Evolutionary conservation across 2,888 invertebrate genomes (phyloP).

Genomic region (Brenthis daphne): DNA sequence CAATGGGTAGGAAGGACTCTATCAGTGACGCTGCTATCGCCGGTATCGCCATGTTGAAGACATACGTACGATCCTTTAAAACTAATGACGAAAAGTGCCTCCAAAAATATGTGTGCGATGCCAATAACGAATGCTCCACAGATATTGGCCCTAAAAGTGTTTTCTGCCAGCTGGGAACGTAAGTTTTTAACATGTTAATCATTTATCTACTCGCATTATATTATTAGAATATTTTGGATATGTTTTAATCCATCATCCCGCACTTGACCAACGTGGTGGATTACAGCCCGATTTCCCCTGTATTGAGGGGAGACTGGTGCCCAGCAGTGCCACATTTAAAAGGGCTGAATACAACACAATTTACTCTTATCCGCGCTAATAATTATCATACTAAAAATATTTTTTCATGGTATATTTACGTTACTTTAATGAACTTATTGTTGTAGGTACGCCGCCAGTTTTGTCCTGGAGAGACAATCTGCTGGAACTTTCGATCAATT

Average conservation of each 20-base stretch:
- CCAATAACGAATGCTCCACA: slow-evolving; percentile 92
- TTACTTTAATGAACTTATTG: slow-evolving; percentile 27
- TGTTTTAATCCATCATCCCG: background rate
- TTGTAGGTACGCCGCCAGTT: slow-evolving; percentile 92
- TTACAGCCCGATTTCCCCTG: too few species aligned
- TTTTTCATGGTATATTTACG: background rate
- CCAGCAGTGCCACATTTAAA: too few species aligned
- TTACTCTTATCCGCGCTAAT: background rate
- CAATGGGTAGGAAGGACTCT: slow-evolving; percentile 93
- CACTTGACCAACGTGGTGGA: too few species aligned
- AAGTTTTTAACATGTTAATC: slow-evolving; percentile 69
- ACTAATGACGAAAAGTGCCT: slow-evolving; percentile 91
- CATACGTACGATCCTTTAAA: slow-evolving; percentile 91
- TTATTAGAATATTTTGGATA: too few species aligned
- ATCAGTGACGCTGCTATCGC: slow-evolving; percentile 94
- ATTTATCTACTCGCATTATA: background rate
- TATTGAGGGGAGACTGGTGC: too few species aligned
- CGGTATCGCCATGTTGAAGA: slow-evolving; percentile 93
- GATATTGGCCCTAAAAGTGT: slow-evolving; percentile 92
- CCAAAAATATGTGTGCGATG: slow-evolving; percentile 94
- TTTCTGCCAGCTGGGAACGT: slow-evolving; percentile 97
- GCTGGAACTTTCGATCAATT: slow-evolving; percentile 89
- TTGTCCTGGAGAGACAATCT: slow-evolving; percentile 89
- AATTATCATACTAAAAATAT: background rate
- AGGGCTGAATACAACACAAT: too few species aligned